Evolutionary conservation across 1,140 invertebrate genomes (phyloP).

Genomic region (Rhopalosiphum maidis): DNA sequence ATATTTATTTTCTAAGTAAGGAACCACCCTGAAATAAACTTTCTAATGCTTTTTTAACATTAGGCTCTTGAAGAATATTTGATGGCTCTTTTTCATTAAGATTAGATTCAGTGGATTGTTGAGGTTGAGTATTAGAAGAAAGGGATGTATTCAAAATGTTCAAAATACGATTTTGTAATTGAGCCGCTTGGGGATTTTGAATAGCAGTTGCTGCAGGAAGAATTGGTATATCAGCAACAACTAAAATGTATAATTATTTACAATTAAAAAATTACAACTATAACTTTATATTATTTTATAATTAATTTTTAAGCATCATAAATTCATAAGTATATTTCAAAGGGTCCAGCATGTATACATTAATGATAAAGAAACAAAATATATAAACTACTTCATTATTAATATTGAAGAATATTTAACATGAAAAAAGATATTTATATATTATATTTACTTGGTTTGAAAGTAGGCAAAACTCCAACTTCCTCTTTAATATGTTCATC

Average conservation of each 20-base stretch:
- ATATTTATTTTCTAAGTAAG: constrained; percentile 59
- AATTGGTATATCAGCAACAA: constrained; percentile 28
- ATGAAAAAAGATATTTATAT: neutral
- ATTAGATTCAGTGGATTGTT: constrained; percentile 57
- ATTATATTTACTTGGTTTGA: constrained; percentile 35
- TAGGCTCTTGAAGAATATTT: constrained; percentile 72
- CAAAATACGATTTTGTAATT: constrained; percentile 83
- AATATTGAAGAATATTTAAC: neutral
- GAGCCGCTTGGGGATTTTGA: constrained; percentile 69
- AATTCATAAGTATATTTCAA: too few relatives aligned
- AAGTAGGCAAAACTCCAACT: constrained; percentile 21
- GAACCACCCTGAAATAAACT: constrained; percentile 71
- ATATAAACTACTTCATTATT: neutral
- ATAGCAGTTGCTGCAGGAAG: constrained; percentile 61
- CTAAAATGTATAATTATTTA: constrained; percentile 29
- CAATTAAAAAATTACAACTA: neutral
- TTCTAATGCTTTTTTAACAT: constrained; percentile 78
- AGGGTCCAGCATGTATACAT: too few relatives aligned
- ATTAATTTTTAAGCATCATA: too few relatives aligned
- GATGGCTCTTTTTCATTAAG: constrained; percentile 60
- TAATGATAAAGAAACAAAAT: too few relatives aligned
- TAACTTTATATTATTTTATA: neutral
- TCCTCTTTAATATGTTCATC: constrained; percentile 54
- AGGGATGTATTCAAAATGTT: constrained; percentile 76
- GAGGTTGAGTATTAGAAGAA: constrained; percentile 58